Evolutionary conservation across 2,888 invertebrate genomes (phyloP), one percentile per base, ranked within the genome.

Genomic region (Sialis lutaria): DNA sequence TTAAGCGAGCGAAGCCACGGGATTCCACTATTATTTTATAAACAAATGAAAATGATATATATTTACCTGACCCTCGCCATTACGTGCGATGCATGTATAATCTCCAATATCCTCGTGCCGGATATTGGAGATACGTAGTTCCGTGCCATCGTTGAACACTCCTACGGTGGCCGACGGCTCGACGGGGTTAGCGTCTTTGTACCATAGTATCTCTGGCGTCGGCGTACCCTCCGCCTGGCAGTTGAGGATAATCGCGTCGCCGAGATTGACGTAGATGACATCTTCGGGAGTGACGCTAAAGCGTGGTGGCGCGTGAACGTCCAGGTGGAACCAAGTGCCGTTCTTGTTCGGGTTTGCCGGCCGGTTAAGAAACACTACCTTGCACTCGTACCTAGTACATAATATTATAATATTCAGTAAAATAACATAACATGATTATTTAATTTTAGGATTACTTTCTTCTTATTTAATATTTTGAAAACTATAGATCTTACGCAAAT

Each of bases 241-340:
- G 73, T 87, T 92, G 66, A 96, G 81, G 64, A 91, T 90, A 65
- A 93, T 89, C 58, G 88, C 88, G 70, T 93, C 92, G 60, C 93
- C 93, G 71, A 91, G 77, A 74, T 90, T 92, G 69, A 92, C 92
- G 76, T 92, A 92, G 70, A 91, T 88, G 71, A 91, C 85, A 70
- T 91, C 89, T 70, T 90, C 91, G 62, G 92, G 91, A 64, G 90
- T 91, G 71, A 88, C 85, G 70, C 86, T 86, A 75, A 92, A 92
- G 52, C 88, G 82, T 59, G 93, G 93, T 64, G 91, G 90, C 65
- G 92, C 92, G 74, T 93, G 91, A 64, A 96, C 93, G 72, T 92
- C 91, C 67, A 96, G 78, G 69, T 95, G 92, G 73, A 95, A 92
- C 93, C 93, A 95, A 61, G 93, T 92, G 64, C 95, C 93, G 72